Percentiles rank a stretch among this genome's conserved stretches.
phyloP scores from a whole-genome alignment of 1,140 invertebrate species.

The Andricus grossulariae region DNA sequence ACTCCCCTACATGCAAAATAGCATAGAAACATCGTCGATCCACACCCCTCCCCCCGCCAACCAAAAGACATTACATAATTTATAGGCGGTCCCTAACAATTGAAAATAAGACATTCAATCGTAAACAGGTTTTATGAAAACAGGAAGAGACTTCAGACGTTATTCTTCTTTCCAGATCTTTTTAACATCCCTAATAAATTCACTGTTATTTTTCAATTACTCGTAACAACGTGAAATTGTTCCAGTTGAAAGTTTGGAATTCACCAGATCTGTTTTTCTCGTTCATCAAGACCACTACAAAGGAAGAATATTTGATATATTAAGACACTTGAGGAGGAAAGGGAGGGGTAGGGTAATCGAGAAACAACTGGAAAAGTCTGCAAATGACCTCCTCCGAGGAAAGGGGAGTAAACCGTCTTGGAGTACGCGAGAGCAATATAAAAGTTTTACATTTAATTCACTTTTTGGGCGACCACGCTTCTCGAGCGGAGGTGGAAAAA shows the following conservation, averaged over 20 bases:
- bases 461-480: constrained; percentile 10
- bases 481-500: constrained; percentile 22
- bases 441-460: constrained; percentile 29
- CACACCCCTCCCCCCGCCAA: too few species aligned
- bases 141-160: not conserved
- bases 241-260: constrained; percentile 25
- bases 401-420: not conserved
- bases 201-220: constrained; percentile 26
- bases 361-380: constrained; percentile 25
- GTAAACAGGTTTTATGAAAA: not conserved
- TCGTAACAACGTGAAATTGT: constrained; percentile 23
- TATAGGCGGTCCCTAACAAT: not conserved
- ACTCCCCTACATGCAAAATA: too few species aligned
- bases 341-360: constrained; percentile 14
- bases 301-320: constrained; percentile 28
- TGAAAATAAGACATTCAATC: not conserved
- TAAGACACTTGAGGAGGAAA: constrained; percentile 14
- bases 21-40: too few species aligned
- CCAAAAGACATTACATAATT: too few species aligned
- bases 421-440: constrained; percentile 14
- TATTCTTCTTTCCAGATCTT: not conserved
- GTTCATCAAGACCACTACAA: constrained; percentile 24
- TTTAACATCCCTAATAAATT: constrained; percentile 28
- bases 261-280: constrained; percentile 23
- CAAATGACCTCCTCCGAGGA: constrained; percentile 17